Base-by-base conservation (phyloP, 2,797 vertebrate species). In the Ctenochaetus hawaiiensis region DNA sequence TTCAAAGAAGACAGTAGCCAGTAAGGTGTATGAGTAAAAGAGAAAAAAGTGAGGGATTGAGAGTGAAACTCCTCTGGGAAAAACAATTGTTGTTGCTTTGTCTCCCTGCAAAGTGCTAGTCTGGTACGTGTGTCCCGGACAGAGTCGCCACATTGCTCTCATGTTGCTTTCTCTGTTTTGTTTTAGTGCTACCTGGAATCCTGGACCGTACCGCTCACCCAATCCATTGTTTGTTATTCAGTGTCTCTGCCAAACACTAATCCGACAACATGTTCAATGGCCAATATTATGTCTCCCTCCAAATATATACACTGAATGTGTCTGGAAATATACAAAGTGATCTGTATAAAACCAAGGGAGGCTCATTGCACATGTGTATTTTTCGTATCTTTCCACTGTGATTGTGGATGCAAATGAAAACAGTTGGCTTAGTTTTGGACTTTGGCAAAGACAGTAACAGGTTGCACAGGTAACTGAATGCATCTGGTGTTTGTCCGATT, bases 221-320 rank as follows among this genome's bases (percentile, higher is more conserved):
- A 73, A 86, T 85, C 80, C 78, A 79, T 75, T 84, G 68, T 88
- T 91, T 91, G 86, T 62, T 83, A 79, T 87, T 75, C 72, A 20
- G 68, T 14, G 71, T 77, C 83, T 82, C 80, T 91, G 88, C 88
- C 87, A 89, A 92, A 85, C 79, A 78, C 84, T 85, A 86, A 89
- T 88, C 88, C 82, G 80, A 89, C 87, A 81, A 82, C 81, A 75
- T 51, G 70, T 83, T 87, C 81, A 66, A 73, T 75, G 74, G 83
- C 86, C 85, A 89, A 71, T 75, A 75, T 67, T 74, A 77, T 47
- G 82, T 83, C 82, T 66, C 73, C 78, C 71, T 89, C 83, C 73
- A 80, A 90, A 88, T 92, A 89, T 93, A 90, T 89, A 91, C 89
- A 91, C 82, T 69, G 65, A 85, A 85, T 75, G 84, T 80, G 85